These are phyloP conservation scores for Zophobas morio DNA, from an alignment of 1,140 invertebrate species.

Conservation along the genomic window DNA sequence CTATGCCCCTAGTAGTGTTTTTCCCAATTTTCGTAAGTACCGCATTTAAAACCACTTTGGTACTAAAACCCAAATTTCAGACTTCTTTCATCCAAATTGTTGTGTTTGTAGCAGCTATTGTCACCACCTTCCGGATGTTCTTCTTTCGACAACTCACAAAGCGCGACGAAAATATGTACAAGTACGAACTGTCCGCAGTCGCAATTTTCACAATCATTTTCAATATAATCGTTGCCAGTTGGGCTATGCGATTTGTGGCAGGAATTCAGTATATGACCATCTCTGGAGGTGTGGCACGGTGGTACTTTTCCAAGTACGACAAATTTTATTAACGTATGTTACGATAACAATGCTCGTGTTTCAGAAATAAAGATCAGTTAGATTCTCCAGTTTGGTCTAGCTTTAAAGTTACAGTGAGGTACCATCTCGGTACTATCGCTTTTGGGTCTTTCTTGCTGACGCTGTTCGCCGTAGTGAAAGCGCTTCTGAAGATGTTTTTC, in stretches of 20 bases:
- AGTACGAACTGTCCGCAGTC: conserved; percentile 13
- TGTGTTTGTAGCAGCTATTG: background rate
- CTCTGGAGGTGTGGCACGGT: conserved; percentile 79
- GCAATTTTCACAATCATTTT: conserved; percentile 12
- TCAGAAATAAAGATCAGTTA: conserved; percentile 77
- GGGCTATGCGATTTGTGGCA: conserved; percentile 81
- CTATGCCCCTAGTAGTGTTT: conserved; percentile 40
- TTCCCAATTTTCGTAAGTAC: conserved; percentile 39
- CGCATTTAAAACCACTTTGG: background rate
- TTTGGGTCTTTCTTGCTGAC: conserved; percentile 83
- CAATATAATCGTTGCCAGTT: conserved; percentile 60
- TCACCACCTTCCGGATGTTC: background rate
- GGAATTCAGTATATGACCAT: conserved; percentile 86
- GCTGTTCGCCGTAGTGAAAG: conserved; percentile 69
- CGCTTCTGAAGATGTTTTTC: conserved; percentile 77
- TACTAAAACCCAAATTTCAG: conserved; percentile 3
- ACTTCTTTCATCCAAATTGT: conserved; percentile 4
- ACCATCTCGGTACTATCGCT: conserved; percentile 85
- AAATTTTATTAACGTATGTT: no score
- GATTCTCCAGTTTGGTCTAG: conserved; percentile 73
- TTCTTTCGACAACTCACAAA: conserved; percentile 13
- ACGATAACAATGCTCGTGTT: background rate
- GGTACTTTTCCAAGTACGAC: conserved; percentile 84
- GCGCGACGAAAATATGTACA: background rate
- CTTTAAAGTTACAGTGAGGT: conserved; percentile 74